These are phyloP conservation scores for Lacerta viridis DNA, from an alignment of 2,797 vertebrate species.

Conservation along the genomic window DNA sequence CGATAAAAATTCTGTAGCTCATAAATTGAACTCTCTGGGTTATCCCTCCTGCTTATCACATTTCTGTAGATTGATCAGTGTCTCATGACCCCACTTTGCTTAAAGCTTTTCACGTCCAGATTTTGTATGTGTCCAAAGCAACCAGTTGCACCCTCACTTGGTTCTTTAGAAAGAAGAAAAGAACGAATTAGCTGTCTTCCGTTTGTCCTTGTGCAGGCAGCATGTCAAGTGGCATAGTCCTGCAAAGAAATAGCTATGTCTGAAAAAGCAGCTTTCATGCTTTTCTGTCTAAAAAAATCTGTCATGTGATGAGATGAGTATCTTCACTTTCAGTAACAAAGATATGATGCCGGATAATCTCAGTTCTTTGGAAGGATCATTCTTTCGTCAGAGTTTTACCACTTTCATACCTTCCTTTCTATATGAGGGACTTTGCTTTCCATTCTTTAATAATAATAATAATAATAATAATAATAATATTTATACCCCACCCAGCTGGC, in stretches of 20 bases:
- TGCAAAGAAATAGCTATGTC: neutral
- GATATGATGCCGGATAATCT: neutral
- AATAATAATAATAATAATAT: too few relatives aligned
- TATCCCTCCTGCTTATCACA: neutral
- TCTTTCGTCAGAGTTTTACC: neutral
- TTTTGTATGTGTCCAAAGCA: neutral
- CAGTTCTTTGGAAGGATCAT: neutral
- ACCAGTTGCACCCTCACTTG: neutral
- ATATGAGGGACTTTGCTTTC: neutral
- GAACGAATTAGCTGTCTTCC: neutral
- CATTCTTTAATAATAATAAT: neutral
- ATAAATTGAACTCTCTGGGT: neutral
- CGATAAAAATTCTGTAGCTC: neutral
- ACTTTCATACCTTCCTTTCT: neutral
- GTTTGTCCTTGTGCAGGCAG: neutral
- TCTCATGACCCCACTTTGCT: neutral
- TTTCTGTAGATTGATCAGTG: neutral
- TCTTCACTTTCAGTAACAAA: neutral
- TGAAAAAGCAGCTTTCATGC: neutral
- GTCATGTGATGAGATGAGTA: neutral
- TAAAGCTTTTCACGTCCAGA: neutral
- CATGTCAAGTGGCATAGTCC: neutral
- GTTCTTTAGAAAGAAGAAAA: neutral
- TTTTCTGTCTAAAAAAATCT: neutral
- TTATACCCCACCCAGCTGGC: too few relatives aligned